Evolutionary conservation across 2,113 vertebrate genomes (phyloP).

Genomic region (Promerops cafer): DNA sequence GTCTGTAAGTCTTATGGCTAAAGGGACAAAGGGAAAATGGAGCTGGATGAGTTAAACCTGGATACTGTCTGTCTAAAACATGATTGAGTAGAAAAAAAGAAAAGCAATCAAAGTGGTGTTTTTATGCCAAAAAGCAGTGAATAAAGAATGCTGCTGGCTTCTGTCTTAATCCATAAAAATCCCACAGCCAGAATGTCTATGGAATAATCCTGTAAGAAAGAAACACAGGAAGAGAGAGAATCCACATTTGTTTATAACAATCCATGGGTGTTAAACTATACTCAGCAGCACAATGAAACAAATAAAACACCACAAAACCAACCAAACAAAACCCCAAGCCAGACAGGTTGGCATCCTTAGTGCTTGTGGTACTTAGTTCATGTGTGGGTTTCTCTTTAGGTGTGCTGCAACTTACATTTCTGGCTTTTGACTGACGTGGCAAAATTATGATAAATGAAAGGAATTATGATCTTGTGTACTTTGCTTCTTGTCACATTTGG

Average conservation of each 20-base stretch:
- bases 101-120: slow-evolving; percentile 9
- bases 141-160: slow-evolving; percentile 11
- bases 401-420: neutral
- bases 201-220: slow-evolving; percentile 26
- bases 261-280: neutral
- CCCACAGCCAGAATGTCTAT: neutral
- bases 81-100: slow-evolving; percentile 15
- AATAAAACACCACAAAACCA: neutral
- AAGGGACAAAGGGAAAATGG: neutral
- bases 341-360: neutral
- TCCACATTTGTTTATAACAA: neutral
- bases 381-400: neutral
- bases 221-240: neutral
- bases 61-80: neutral
- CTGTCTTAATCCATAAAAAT: slow-evolving; percentile 49
- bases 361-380: neutral
- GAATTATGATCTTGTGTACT: neutral
- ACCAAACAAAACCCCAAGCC: neutral
- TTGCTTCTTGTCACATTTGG: neutral
- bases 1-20: neutral
- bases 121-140: slow-evolving; percentile 5
- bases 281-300: neutral
- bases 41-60: slow-evolving; percentile 11
- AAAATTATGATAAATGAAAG: neutral
- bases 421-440: neutral